Percentiles rank a stretch among this genome's conserved stretches.
These are phyloP conservation scores for Onthophagus taurus DNA, from an alignment of 1,140 invertebrate species.

Conservation along the genomic window DNA sequence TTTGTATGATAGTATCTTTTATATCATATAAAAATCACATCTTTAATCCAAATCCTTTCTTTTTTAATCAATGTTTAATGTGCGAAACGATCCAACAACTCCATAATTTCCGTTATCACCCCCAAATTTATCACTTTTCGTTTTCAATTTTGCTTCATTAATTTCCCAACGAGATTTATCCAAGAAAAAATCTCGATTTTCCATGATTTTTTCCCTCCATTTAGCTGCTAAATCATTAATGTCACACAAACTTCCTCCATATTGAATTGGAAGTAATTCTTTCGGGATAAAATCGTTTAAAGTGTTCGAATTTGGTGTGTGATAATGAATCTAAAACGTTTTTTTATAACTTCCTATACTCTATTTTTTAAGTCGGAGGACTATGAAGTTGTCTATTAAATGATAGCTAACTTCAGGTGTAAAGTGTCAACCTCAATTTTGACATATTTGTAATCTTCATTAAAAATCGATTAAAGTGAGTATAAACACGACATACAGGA, in stretches of 20 bases:
- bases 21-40: no score
- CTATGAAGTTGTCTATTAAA: no score
- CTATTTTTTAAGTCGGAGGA: no score
- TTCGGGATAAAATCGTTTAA: constrained; percentile 50
- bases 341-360: neutral
- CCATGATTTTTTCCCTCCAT: constrained; percentile 38
- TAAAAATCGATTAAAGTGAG: no score
- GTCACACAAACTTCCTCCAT: constrained; percentile 52
- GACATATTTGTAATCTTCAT: no score
- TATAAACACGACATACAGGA: no score
- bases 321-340: constrained; percentile 50
- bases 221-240: constrained; percentile 35
- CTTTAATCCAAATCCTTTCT: neutral
- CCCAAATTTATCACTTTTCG: constrained; percentile 20
- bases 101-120: constrained; percentile 22
- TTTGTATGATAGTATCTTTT: constrained; percentile 13
- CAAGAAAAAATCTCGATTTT: constrained; percentile 29
- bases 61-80: constrained; percentile 40
- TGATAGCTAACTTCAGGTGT: no score
- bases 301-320: constrained; percentile 47
- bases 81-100: constrained; percentile 43
- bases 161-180: constrained; percentile 30
- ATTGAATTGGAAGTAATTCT: constrained; percentile 54
- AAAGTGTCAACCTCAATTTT: no score
- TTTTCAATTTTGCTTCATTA: constrained; percentile 28